Evolutionary conservation across 1,140 invertebrate genomes (phyloP).

Genomic region (Helicorthomorpha holstii): DNA sequence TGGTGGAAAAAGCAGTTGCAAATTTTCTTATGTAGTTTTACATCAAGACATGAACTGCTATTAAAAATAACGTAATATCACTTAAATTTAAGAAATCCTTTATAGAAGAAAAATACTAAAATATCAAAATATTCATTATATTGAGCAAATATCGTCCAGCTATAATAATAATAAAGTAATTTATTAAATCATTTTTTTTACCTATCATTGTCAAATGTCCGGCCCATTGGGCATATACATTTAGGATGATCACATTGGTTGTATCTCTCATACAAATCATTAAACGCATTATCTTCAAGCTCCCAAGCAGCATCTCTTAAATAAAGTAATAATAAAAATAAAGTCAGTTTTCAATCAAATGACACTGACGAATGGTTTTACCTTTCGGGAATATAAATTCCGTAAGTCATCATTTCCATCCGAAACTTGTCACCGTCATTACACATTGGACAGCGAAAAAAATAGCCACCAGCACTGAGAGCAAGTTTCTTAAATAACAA

Average conservation of each 20-base stretch:
- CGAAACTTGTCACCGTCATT: conserved; percentile 41
- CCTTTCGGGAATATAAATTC: conserved; percentile 45
- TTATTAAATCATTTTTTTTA: conserved; percentile 22
- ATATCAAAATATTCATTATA: not conserved
- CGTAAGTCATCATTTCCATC: conserved; percentile 37
- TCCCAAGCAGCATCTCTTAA: conserved; percentile 50
- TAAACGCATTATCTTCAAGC: conserved; percentile 40
- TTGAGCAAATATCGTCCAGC: not conserved
- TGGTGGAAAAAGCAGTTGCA: too few relatives aligned
- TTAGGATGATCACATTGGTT: conserved; percentile 34
- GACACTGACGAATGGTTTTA: conserved; percentile 24
- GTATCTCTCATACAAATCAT: conserved; percentile 38
- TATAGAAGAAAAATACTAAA: conserved; percentile 1
- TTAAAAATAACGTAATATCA: conserved; percentile 3
- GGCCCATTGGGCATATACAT: conserved; percentile 38
- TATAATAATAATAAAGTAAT: conserved; percentile 1
- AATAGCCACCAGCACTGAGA: conserved; percentile 42
- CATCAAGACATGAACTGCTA: not conserved
- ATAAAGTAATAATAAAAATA: conserved; percentile 8
- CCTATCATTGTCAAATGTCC: conserved; percentile 30
- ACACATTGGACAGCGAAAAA: conserved; percentile 49
- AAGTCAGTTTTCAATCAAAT: too few relatives aligned
- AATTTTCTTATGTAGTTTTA: too few relatives aligned
- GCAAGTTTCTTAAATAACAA: conserved; percentile 34
- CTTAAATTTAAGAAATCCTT: conserved; percentile 7